Conservation (phyloP, 37 sponge, comb jelly and placozoan species). For the Geodia barretti region DNA sequence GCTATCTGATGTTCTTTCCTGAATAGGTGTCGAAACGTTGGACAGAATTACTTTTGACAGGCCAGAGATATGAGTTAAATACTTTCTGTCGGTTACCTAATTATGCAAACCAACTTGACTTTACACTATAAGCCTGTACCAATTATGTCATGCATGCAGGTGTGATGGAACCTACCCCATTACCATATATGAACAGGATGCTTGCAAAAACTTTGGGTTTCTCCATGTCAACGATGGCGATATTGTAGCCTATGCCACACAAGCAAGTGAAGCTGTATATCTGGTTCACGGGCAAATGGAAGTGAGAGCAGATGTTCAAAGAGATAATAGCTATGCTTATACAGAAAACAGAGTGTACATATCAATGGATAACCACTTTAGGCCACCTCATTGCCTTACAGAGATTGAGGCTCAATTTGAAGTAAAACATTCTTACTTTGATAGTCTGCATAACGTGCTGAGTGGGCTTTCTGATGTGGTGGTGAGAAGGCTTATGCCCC, state of each 20-base stretch:
- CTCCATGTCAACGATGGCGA: constrained; percentile 8
- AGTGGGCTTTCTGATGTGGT: constrained; percentile 9
- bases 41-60: neutral
- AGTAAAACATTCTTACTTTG: constrained; percentile 68
- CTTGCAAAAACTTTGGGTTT: constrained; percentile 6
- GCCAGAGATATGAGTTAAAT: neutral
- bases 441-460: constrained; percentile 42
- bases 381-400: neutral
- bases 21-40: neutral
- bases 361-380: neutral
- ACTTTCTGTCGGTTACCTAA: too few relatives aligned
- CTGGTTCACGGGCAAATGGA: neutral
- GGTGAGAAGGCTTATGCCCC: constrained; percentile 34
- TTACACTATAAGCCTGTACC: too few relatives aligned
- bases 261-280: constrained; percentile 52
- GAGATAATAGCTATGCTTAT: constrained; percentile 9
- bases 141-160: constrained; percentile 24
- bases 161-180: constrained; percentile 25
- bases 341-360: constrained; percentile 27
- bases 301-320: constrained; percentile 8
- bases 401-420: constrained; percentile 40
- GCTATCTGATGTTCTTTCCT: neutral
- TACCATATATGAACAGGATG: neutral
- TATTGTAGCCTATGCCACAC: constrained; percentile 54
- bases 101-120: too few relatives aligned